These are phyloP conservation scores for Dipodomys ordii DNA, from an alignment of 2,113 vertebrate genomes.

Conservation along the genomic window DNA sequence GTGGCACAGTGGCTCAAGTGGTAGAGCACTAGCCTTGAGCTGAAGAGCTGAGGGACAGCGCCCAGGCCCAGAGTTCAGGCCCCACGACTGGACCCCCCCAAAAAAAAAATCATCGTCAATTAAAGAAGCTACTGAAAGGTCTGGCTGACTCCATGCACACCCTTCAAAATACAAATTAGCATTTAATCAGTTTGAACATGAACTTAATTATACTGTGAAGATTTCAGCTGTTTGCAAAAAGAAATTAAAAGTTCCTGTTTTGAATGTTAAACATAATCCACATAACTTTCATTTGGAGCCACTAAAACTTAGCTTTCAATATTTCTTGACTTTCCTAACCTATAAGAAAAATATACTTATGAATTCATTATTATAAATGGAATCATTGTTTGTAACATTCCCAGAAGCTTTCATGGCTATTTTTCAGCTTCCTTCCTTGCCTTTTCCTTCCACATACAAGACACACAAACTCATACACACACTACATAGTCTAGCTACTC, in stretches of 20 bases:
- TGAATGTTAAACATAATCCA: conserved; percentile 27
- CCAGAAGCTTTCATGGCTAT: background rate
- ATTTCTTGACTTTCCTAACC: background rate
- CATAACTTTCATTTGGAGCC: background rate
- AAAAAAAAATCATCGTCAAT: background rate
- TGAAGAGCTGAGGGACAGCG: too few species aligned
- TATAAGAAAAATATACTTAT: conserved; percentile 16
- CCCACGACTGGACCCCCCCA: too few species aligned
- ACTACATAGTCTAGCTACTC: background rate
- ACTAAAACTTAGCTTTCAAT: conserved; percentile 3
- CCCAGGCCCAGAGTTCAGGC: too few species aligned
- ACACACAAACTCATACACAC: background rate
- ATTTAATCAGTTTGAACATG: background rate
- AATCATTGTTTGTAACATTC: conserved; percentile 12
- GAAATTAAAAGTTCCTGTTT: background rate
- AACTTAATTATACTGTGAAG: conserved; percentile 1
- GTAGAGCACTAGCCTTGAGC: too few species aligned
- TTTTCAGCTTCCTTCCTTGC: background rate
- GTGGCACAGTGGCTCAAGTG: too few species aligned
- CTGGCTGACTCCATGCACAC: background rate
- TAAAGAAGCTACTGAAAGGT: background rate
- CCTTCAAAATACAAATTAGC: conserved; percentile 20
- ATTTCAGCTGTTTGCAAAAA: background rate
- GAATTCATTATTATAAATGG: background rate
- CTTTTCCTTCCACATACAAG: accelerated